Evolutionary conservation across 2,888 invertebrate genomes (phyloP), one percentile per base, ranked within the genome.

Genomic region (Eupithecia subfuscata): DNA sequence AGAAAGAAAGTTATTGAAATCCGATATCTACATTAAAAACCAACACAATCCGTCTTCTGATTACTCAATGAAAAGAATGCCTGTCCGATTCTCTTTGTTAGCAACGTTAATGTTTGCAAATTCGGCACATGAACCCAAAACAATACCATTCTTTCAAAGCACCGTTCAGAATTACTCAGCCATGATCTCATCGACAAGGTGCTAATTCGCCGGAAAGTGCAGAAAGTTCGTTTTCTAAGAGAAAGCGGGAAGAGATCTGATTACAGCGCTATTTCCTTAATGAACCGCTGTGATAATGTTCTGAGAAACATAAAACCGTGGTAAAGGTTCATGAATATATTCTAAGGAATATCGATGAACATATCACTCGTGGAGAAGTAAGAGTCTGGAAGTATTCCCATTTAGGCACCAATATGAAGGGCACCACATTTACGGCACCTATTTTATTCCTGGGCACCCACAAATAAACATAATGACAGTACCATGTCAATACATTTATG

Each of bases 221-320:
- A 67, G 76, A 75, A 78, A 76, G 72, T 75, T 78, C 25, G 52
- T 63, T 71, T 77, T 77, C 73, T 74, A 73, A 70, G 77, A 76
- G 80, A 81, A 80, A 81, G 76, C 77, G 65, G 75, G 77, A 78
- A 78, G 63, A 74, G 79, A 76, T 79, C 77, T 75, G 72, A 76
- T 80, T 78, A 75, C 76, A 73, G 67, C 25, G 52, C 64, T 48
- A 68, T 73, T 73, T 52, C 70, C 43, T 43, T 71, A 70, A 78
- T 78, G 70, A 77, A 74, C 75, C 63, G 52, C 48, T 52, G 67
- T 67, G 52, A 65, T 34, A 67, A 73, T 68, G 68, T 71, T 56
- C 69, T 65, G 63, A 60, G 71, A 25, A 18, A 68, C 30, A 71
- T 64, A 30, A 63, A 40, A 64, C 68, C 22, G 45, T 34, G 40